Evolutionary conservation across 2,888 invertebrate genomes (phyloP).

Genomic region (Lepidocyrtinus sp.): DNA sequence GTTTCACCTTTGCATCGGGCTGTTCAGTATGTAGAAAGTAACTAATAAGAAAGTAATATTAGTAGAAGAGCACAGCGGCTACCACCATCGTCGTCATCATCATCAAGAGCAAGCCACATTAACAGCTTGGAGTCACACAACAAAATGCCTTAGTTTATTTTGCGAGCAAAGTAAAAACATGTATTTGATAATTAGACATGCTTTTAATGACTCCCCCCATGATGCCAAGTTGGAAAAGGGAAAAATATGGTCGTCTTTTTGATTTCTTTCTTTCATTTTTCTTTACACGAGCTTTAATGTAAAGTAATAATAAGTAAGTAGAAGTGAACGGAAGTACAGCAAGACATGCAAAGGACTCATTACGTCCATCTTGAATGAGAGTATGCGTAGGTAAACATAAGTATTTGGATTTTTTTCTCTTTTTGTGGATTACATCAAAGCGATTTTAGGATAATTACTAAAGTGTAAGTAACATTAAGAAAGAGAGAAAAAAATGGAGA

Average conservation of each 20-base stretch:
- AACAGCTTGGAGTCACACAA: slow-evolving; percentile 61
- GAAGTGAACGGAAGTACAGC: slow-evolving; percentile 66
- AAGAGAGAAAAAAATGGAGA: slow-evolving; percentile 9
- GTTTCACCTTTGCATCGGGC: slow-evolving; percentile 30
- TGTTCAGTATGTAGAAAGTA: slow-evolving; percentile 8
- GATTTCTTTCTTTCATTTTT: slow-evolving; percentile 63
- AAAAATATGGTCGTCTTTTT: slow-evolving; percentile 69
- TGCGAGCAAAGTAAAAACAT: slow-evolving; percentile 53
- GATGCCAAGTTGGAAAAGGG: slow-evolving; percentile 60
- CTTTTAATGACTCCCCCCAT: slow-evolving; percentile 69
- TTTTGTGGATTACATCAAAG: slow-evolving; percentile 65
- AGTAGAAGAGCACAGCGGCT: slow-evolving; percentile 1
- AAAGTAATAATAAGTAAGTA: slow-evolving; percentile 40
- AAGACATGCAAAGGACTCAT: slow-evolving; percentile 70
- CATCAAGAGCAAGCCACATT: slow-evolving; percentile 43
- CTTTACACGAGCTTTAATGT: slow-evolving; percentile 24
- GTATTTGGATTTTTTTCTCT: slow-evolving; percentile 17
- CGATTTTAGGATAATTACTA: slow-evolving; percentile 70
- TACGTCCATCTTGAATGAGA: slow-evolving; percentile 65
- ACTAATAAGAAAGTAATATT: slow-evolving; percentile 18
- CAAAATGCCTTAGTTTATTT: slow-evolving; percentile 20
- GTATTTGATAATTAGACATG: slow-evolving; percentile 70
- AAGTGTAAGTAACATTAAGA: slow-evolving; percentile 59
- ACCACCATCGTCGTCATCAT: background rate
- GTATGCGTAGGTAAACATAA: slow-evolving; percentile 14